Conservation (phyloP, 2,113 vertebrate genomes). For the Xenopus laevis region DNA sequence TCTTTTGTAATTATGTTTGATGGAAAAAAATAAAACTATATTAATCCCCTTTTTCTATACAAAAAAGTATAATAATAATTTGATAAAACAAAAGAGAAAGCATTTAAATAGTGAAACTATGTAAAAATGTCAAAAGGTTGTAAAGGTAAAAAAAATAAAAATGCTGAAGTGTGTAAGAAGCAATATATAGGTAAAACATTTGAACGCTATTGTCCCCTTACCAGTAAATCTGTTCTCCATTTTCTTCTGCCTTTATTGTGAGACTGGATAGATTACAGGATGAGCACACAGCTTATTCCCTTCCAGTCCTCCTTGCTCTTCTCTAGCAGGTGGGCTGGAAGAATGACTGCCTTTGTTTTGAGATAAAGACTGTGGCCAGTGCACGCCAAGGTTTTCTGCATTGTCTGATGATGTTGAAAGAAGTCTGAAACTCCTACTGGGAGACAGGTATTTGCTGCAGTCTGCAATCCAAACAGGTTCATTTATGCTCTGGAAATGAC, state of each 20-base stretch:
- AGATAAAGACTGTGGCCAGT: slow-evolving; percentile 51
- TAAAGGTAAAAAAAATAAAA: no score
- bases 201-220: slow-evolving; percentile 51
- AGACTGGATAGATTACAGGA: slow-evolving; percentile 41
- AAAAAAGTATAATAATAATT: no score
- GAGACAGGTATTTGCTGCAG: slow-evolving; percentile 57
- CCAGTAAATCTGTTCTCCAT: slow-evolving; percentile 50
- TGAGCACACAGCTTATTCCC: slow-evolving; percentile 44
- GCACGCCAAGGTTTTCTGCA: slow-evolving; percentile 55
- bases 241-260: slow-evolving; percentile 23
- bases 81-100: no score
- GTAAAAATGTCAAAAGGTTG: no score
- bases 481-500: slow-evolving; percentile 44
- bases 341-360: slow-evolving; percentile 51
- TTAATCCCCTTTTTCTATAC: no score
- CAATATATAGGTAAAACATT: not conserved
- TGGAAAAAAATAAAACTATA: no score
- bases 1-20: no score
- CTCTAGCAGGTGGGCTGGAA: slow-evolving; percentile 47
- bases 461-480: slow-evolving; percentile 51
- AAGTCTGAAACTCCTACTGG: slow-evolving; percentile 52
- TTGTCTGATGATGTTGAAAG: slow-evolving; percentile 53
- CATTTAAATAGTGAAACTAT: no score
- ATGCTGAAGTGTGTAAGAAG: not conserved
- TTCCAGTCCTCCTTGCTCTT: slow-evolving; percentile 40